A percentile compares a stretch with the other conserved stretches of the same genome.
phyloP scores from a whole-genome alignment of 1,140 invertebrate genomes.

The Medauroidea extradentata region DNA sequence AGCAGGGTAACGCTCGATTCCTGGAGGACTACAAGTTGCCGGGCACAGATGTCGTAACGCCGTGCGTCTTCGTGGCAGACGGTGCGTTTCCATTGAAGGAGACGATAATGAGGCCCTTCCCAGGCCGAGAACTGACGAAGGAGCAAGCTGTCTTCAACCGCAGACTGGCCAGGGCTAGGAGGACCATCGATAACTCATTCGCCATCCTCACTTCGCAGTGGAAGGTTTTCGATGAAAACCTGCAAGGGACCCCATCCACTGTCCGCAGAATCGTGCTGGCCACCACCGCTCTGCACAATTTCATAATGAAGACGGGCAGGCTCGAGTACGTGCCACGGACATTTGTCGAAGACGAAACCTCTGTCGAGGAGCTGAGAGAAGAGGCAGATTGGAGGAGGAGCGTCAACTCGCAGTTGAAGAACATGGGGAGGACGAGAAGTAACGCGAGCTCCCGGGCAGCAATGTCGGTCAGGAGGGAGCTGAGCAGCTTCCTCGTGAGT shows the following conservation, averaged over 20 bases:
- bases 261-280: not conserved
- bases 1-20: slow-evolving; percentile 6
- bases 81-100: slow-evolving; percentile 31
- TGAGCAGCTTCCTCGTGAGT: too few relatives aligned
- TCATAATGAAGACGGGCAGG: not conserved
- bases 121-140: slow-evolving; percentile 23
- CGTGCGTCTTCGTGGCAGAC: slow-evolving; percentile 28
- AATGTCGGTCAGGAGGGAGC: too few relatives aligned
- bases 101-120: slow-evolving; percentile 32
- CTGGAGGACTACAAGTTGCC: slow-evolving; percentile 20
- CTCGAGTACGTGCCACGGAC: too few relatives aligned
- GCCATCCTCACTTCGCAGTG: slow-evolving; percentile 34
- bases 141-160: slow-evolving; percentile 35
- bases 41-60: slow-evolving; percentile 10
- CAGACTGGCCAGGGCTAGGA: slow-evolving; percentile 37
- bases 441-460: too few relatives aligned
- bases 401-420: too few relatives aligned
- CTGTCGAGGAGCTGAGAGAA: too few relatives aligned
- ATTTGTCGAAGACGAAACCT: too few relatives aligned
- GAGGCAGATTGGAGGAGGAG: too few relatives aligned
- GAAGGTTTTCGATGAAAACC: slow-evolving; percentile 6
- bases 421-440: too few relatives aligned
- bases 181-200: slow-evolving; percentile 43
- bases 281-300: not conserved
- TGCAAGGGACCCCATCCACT: not conserved